Evolutionary conservation across 1,140 invertebrate genomes (phyloP), one percentile per base, ranked within the genome.

Genomic region (Cryptotermes secundus): DNA sequence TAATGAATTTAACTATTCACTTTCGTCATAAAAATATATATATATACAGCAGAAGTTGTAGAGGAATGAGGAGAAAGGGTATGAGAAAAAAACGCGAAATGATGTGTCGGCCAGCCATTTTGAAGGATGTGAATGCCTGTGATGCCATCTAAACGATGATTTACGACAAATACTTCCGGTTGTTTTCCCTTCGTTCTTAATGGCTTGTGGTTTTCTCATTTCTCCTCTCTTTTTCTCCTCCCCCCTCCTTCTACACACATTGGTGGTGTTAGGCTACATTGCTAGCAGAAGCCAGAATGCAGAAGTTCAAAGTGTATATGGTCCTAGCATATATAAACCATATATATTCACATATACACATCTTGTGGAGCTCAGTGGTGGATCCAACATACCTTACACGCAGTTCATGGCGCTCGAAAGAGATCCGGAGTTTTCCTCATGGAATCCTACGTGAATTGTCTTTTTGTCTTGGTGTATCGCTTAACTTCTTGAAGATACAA

Each of bases 111-210:
- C 59, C 59, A 31, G 59, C 59, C 59, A 72, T 72, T 72, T 72
- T 72, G 59, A 72, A 72, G 59, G 59, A 72, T 72, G 59, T 72
- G 59, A 72, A 72, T 72, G 59, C 59, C n/a, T 72, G 26, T 72
- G 59, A 31, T 72, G 59, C 59, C 59, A 72, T 72, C 59, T 72
- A 31, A 65, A 72, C 59, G 59, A 72, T 72, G 59, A 72, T 72
- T 72, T 72, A 72, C 59, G 59, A 72, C 59, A 72, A 72, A 72
- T 72, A 72, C 59, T 72, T 72, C 59, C 59, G 59, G 59, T 72
- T n/a, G 59, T 72, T 72, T 72, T 72, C 59, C 59, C 26, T 72
- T 14, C 6, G 59, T 72, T 72, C 31, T 72, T 72, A 72, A 72
- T 72, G 59, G 59, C 59, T 72, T 72, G 59, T 72, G 59, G 59